These are phyloP conservation scores for Heliopora coerulea DNA, from an alignment of 92 coral and sea anemone genomes.

Conservation along the genomic window DNA sequence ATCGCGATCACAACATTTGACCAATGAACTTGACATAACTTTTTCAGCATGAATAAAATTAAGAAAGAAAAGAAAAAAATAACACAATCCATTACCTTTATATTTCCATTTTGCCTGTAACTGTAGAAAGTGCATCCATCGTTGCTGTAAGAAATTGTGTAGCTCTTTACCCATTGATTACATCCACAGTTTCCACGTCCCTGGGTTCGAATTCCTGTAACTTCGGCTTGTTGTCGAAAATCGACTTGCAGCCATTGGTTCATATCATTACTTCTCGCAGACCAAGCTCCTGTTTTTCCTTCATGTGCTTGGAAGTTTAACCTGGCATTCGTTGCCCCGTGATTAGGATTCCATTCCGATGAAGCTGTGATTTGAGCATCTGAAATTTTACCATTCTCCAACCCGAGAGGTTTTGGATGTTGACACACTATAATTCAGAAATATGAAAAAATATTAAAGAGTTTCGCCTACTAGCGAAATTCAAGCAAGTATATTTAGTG, in stretches of 20 bases:
- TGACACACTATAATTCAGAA: no score
- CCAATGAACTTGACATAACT: no score
- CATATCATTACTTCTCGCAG: background rate
- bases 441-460: no score
- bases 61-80: no score
- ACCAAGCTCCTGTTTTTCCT: constrained; percentile 26
- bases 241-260: constrained; percentile 23
- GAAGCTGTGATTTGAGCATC: constrained; percentile 9
- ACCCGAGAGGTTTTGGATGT: constrained; percentile 5
- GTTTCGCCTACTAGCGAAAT: no score
- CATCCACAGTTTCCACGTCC: background rate
- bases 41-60: no score
- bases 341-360: background rate
- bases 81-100: no score
- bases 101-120: background rate
- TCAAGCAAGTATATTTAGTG: no score
- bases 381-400: background rate
- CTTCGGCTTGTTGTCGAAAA: background rate
- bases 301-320: background rate
- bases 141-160: background rate
- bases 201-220: background rate
- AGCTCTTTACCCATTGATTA: background rate
- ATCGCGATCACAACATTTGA: no score
- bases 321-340: constrained; percentile 7
- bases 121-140: background rate